phyloP scores from a whole-genome alignment of 2,888 invertebrate species.

The Lasioglossum calceatum region DNA sequence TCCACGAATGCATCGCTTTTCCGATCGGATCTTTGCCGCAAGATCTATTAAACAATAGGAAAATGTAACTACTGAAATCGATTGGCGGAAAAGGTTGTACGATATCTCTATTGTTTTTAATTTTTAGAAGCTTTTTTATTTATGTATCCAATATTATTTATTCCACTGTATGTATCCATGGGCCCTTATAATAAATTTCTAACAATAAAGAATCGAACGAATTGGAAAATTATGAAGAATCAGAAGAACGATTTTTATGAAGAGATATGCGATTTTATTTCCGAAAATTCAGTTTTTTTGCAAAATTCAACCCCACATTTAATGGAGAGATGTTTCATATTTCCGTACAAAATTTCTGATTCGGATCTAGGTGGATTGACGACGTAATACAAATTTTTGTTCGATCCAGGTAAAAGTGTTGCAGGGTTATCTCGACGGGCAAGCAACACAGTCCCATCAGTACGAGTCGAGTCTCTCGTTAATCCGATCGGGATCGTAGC shows the following conservation, averaged over 20 bases:
- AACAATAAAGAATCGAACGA: neutral
- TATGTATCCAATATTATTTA: conserved; percentile 5
- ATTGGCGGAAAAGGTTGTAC: neutral
- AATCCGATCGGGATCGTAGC: conserved; percentile 6
- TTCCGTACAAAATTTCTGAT: neutral
- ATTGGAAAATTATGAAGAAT: neutral
- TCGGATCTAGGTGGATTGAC: neutral
- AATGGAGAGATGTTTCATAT: neutral
- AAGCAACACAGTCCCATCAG: neutral
- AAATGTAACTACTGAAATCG: neutral
- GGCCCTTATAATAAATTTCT: neutral
- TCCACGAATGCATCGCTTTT: neutral
- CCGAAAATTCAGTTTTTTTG: neutral
- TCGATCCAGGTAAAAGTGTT: neutral
- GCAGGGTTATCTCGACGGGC: neutral
- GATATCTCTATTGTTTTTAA: neutral
- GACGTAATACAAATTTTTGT: neutral
- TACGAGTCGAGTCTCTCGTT: neutral
- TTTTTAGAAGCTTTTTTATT: neutral
- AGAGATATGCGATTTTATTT: neutral
- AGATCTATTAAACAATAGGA: neutral
- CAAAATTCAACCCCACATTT: neutral
- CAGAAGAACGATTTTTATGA: neutral
- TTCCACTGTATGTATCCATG: conserved; percentile 1
- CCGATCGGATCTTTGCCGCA: neutral